Base-by-base conservation (phyloP, 2,888 invertebrate genomes). In the Cheilosia pagana region DNA sequence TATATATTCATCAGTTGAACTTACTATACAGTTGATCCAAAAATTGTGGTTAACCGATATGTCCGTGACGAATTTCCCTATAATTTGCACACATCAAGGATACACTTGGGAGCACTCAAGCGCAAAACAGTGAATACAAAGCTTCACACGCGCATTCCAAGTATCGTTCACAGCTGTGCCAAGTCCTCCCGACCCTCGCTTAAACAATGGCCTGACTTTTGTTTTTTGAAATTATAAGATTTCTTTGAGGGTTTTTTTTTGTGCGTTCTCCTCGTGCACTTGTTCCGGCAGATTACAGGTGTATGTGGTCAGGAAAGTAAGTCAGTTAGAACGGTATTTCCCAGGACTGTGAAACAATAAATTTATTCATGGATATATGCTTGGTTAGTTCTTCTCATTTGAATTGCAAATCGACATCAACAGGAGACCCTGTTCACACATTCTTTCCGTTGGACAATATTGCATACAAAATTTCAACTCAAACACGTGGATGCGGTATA, bases 31-130 rank as follows among this genome's bases (percentile, higher is more conserved):
- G 79, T 74, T 63, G 63, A 70, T 79, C 59, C 45, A 41, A 74
- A 78, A 68, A 83, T 70, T 83, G 83, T 74, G 83, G 83, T 83
- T 83, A 83, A 83, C 83, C 83, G 79, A 83, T 83, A 83, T 79
- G 63, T 79, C 83, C 83, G 83, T 83, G 79, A 83, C 83, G 83
- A 83, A 79, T 63, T 79, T 83, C 74, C 65, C 79, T 83, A 41
- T 74, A 83, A 83, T 83, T 83, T 83, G 83, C 83, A 53, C 72
- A 65, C 62, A 74, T 74, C 57, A 79, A 83, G 83, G 83, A 83
- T 83, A 83, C 48, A 70, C 52, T 79, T 57, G 63, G 59, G 48
- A 45, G 79, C 83, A 79, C 68, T 74, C 79, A 83, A 68, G 83
- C 79, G 59, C 62, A 55, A 74, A 83, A 74, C 74, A 63, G 63